Evolutionary conservation across 2,888 invertebrate species (phyloP).

Genomic region (Cheilosia urbana): DNA sequence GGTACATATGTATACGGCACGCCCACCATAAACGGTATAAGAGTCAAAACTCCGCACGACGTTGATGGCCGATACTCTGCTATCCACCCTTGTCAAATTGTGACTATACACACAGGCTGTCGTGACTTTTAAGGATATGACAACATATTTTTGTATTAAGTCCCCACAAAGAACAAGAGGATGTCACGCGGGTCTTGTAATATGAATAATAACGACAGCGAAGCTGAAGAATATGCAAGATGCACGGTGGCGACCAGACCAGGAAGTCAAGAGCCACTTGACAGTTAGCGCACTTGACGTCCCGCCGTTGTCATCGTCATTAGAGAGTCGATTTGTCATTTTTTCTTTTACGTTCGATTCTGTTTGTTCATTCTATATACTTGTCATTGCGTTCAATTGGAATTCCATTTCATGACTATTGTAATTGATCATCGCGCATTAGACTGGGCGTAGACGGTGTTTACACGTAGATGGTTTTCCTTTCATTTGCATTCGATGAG

Average conservation of each 20-base stretch:
- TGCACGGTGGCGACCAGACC: slow-evolving; percentile 48
- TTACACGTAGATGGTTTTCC: slow-evolving; percentile 15
- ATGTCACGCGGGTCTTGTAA: slow-evolving; percentile 64
- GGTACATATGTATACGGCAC: slow-evolving; percentile 2
- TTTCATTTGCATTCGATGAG: slow-evolving; percentile 26
- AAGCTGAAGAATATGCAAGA: slow-evolving; percentile 47
- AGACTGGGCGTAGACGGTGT: slow-evolving; percentile 48
- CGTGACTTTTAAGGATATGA: slow-evolving; percentile 71
- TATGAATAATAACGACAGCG: slow-evolving; percentile 66
- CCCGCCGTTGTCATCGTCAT: slow-evolving; percentile 60
- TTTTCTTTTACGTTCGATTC: slow-evolving; percentile 2
- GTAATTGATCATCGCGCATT: slow-evolving; percentile 71
- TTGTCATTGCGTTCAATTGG: slow-evolving; percentile 42
- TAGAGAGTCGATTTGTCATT: slow-evolving; percentile 67
- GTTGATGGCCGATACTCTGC: slow-evolving; percentile 47
- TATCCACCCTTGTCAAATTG: slow-evolving; percentile 55
- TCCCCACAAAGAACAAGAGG: slow-evolving; percentile 59
- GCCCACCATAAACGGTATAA: slow-evolving; percentile 65
- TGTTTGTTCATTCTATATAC: slow-evolving; percentile 26
- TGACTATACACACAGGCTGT: slow-evolving; percentile 29
- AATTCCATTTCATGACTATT: slow-evolving; percentile 56
- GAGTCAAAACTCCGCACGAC: slow-evolving; percentile 35
- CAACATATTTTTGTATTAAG: slow-evolving; percentile 64
- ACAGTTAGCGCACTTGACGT: slow-evolving; percentile 74
- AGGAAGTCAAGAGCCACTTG: slow-evolving; percentile 70